Conservation (phyloP, 2,797 vertebrate species). For the Acanthurus leucopareius region DNA sequence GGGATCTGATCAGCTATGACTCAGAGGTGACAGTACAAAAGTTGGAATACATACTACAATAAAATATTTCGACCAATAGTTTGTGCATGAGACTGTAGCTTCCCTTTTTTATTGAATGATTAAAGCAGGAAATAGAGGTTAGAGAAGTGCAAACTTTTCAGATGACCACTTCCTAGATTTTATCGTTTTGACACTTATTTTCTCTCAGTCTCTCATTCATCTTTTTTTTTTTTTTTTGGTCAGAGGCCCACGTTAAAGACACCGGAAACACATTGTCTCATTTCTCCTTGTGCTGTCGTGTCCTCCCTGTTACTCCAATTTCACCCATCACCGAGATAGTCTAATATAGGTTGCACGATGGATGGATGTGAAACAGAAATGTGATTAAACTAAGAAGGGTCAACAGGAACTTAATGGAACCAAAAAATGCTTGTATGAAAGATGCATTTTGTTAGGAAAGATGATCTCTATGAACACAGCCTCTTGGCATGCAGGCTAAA, state of each 20-base stretch:
- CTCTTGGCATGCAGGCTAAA: constrained; percentile 40
- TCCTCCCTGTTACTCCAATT: not conserved
- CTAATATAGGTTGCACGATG: not conserved
- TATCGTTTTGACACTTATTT: constrained; percentile 84
- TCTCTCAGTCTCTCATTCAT: constrained; percentile 83
- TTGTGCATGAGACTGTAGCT: constrained; percentile 1
- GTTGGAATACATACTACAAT: not conserved
- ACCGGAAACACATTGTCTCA: constrained; percentile 61
- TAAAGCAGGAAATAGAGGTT: constrained; percentile 82
- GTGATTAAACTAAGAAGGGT: not conserved
- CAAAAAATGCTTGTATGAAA: constrained; percentile 32
- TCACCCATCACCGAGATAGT: constrained; percentile 21
- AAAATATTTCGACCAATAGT: not conserved
- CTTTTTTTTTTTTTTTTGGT: constrained; percentile 82
- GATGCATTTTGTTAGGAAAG: constrained; percentile 46
- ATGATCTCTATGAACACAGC: constrained; percentile 33
- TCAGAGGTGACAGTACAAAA: not conserved
- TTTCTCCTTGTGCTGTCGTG: constrained; percentile 57
- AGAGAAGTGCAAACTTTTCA: constrained; percentile 70
- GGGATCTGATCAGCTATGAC: not conserved
- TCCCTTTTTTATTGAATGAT: constrained; percentile 55
- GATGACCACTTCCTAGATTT: constrained; percentile 89
- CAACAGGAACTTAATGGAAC: not conserved
- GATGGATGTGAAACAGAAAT: constrained; percentile 16
- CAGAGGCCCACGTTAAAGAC: constrained; percentile 24